phyloP scores from a whole-genome alignment of 2,113 vertebrate species.

The Tachysurus vachellii region DNA sequence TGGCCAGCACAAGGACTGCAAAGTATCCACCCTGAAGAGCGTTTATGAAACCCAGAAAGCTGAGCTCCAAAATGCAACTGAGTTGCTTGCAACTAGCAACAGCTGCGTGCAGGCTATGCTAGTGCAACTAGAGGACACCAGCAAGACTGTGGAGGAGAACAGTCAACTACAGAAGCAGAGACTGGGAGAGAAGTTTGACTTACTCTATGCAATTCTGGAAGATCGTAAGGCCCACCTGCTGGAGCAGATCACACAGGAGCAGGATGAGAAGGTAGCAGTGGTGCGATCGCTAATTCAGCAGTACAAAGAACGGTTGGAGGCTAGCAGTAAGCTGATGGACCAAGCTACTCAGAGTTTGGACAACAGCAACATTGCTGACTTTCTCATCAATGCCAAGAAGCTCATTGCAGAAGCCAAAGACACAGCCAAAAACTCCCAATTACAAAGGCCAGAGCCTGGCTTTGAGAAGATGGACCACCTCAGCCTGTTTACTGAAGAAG shows the following conservation, averaged over 20 bases:
- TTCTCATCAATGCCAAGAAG: conserved; percentile 75
- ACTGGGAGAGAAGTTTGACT: conserved; percentile 78
- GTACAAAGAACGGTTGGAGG: conserved; percentile 80
- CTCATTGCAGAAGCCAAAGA: conserved; percentile 73
- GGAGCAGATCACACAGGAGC: conserved; percentile 72
- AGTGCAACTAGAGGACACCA: conserved; percentile 60
- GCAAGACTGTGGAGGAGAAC: conserved; percentile 75
- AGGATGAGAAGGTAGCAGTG: conserved; percentile 73
- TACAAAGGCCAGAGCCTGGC: conserved; percentile 79
- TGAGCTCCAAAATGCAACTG: conserved; percentile 65
- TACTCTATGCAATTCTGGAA: conserved; percentile 77
- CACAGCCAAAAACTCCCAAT: conserved; percentile 69
- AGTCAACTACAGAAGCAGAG: conserved; percentile 75
- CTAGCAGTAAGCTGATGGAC: conserved; percentile 78
- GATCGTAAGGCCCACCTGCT: conserved; percentile 82
- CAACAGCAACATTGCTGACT: conserved; percentile 72
- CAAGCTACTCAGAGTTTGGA: conserved; percentile 78
- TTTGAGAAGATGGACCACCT: conserved; percentile 87
- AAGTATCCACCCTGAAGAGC: conserved; percentile 80
- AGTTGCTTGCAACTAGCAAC: conserved; percentile 62
- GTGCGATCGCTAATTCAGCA: conserved; percentile 71
- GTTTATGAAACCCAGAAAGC: conserved; percentile 83
- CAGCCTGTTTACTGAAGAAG: conserved; percentile 73
- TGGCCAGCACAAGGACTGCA: conserved; percentile 84
- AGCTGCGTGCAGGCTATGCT: conserved; percentile 56